Conservation (phyloP, 2,888 invertebrate genomes). For the Tetragonula carbonaria region DNA sequence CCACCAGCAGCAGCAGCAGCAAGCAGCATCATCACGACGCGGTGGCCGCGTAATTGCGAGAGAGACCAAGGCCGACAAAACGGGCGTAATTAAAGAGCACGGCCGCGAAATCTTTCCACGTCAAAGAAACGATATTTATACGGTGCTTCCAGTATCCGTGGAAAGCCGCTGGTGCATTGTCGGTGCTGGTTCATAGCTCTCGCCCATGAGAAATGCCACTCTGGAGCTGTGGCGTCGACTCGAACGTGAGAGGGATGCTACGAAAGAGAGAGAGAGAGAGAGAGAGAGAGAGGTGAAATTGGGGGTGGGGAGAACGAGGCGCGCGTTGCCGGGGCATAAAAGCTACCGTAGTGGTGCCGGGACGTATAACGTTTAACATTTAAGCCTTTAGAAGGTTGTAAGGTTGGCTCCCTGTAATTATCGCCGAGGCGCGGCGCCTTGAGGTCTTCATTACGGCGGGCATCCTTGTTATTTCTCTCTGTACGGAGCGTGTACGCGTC, state of each 20-base stretch:
- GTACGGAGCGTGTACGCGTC: constrained; percentile 69
- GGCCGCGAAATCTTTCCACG: constrained; percentile 36
- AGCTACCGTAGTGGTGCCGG: constrained; percentile 81
- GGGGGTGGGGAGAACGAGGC: constrained; percentile 26
- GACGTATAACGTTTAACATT: constrained; percentile 83
- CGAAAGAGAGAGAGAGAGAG: not conserved
- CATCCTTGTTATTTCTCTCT: constrained; percentile 82
- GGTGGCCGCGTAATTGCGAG: constrained; percentile 41
- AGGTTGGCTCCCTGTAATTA: constrained; percentile 84
- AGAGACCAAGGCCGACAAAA: constrained; percentile 27
- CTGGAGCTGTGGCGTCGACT: not conserved
- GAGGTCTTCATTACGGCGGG: constrained; percentile 84
- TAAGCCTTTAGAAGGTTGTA: constrained; percentile 84
- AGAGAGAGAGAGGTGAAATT: not conserved
- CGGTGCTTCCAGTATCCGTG: constrained; percentile 46
- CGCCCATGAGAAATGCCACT: constrained; percentile 38
- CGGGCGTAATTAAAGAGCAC: constrained; percentile 58
- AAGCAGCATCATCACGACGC: not conserved
- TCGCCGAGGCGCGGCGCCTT: constrained; percentile 84
- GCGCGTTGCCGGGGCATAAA: constrained; percentile 77
- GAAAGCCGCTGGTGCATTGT: constrained; percentile 49
- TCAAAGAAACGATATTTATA: constrained; percentile 53
- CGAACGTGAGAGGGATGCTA: constrained; percentile 24
- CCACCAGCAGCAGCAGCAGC: not conserved
- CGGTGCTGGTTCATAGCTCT: not conserved